Base-by-base conservation (phyloP, 1,140 invertebrate genomes). In the Trichonephila clavipes region DNA sequence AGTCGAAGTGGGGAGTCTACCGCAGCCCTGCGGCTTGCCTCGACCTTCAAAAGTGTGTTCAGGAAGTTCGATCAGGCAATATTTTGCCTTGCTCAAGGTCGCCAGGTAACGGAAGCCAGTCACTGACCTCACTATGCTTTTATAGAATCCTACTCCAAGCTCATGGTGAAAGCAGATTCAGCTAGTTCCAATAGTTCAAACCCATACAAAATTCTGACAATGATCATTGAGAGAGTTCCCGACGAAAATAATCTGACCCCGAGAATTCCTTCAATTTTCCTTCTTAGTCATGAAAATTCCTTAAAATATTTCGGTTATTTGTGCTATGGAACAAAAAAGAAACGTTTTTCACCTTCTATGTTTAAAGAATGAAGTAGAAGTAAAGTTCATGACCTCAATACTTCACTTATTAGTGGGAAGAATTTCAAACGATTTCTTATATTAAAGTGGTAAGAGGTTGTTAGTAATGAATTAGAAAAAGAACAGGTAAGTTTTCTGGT, bases 61-160 rank as follows among this genome's bases (percentile, higher is more conserved):
- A 85, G 90, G 90, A 92, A 92, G 90, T 92, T 69, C 62, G 40
- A 69, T 86, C 62, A 69, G 90, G 44, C 69, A 69, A 59, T 90
- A 85, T 83, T 92, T 92, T 92, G 77, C 82, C 58, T 82, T 92
- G 81, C 61, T 92, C 82, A 92, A 92, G 90, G 90, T 92, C 90
- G 90, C 24, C 82, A 92, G 90, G 90, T 92, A 92, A 92, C 90
- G 82, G 89, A 83, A 91, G 88, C 83, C 62, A 92, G 90, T 92
- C 90, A 64, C 34, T 92, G 90, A 92, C 90, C 82, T 92, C 64
- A 88, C 34, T 44, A 81, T 12, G 44, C 58, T 90, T 81, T 77
- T 81, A 81, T 81, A 81, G 16, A 59, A 58, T 83, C 82, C 82
- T 83, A 58, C 51, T 83, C 10, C 21, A 83, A 83, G 44, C 82